Conservation (phyloP, 2,888 invertebrate genomes). For the Caenorhabditis wallacei region DNA sequence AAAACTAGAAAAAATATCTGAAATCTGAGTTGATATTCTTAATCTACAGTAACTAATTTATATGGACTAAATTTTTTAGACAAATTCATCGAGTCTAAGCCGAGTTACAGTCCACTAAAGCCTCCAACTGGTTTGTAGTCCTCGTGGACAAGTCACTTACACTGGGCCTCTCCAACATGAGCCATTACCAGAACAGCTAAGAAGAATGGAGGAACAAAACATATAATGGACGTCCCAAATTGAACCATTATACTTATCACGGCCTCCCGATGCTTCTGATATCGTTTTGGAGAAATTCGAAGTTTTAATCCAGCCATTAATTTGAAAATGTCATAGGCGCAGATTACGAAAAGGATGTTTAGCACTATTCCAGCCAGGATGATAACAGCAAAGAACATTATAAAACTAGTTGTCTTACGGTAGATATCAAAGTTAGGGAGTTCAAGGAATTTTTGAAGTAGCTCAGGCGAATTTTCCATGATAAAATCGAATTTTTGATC, state of each 20-base stretch:
- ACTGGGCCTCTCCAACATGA: not conserved
- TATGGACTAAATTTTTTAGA: no score
- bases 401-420: not conserved
- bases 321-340: not conserved
- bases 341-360: not conserved
- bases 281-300: not conserved
- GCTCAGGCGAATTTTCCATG: not conserved
- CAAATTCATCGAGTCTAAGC: no score
- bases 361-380: not conserved
- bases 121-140: no score
- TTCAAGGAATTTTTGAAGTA: not conserved
- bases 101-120: no score
- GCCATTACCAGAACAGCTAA: not conserved
- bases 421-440: slow-evolving; percentile 1
- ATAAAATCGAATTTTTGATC: not conserved
- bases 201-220: slow-evolving; percentile 9
- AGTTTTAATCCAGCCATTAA: slow-evolving; percentile 4
- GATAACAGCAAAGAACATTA: not conserved
- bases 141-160: no score
- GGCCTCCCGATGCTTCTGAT: slow-evolving; percentile 25
- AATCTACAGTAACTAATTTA: no score
- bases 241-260: slow-evolving; percentile 11
- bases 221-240: not conserved
- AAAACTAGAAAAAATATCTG: no score
- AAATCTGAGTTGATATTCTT: no score